Evolutionary conservation across 2,113 vertebrate genomes (phyloP), one percentile per base, ranked within the genome.

Genomic region (Pseudorhombus dupliciocellatus): DNA sequence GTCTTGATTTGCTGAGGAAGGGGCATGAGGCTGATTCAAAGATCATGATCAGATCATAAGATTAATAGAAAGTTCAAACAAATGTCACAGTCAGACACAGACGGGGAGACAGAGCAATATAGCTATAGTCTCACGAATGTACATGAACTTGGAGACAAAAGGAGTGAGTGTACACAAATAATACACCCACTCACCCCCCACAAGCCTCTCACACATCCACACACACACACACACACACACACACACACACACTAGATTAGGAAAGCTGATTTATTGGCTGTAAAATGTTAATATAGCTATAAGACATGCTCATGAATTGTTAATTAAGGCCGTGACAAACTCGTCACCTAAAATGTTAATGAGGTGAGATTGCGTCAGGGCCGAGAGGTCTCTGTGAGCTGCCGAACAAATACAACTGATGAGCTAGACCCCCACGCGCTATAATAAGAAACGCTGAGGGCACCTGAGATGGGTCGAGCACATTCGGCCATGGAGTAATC

Each of bases 301-400:
- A 89, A 93, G 86, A 86, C 77, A 2, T 22, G 63, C 86, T 92
- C 90, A 91, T 92, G 91, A 91, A 93, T 93, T 89, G 89, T 92
- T 93, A 88, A 94, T 92, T 88, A 87, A 83, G 85, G 84, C 75
- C 46, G 63, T 80, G 88, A 84, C 87, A 83, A 66, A 76, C 86
- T 87, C 77, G 84, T 90, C 92, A 91, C 90, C 92, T 91, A 80
- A 93, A 93, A 93, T 93, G 93, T 93, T 93, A 93, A 94, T 92
- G 91, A 93, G 92, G 87, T 90, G 87, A 92, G 87, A 91, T 88
- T 78, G 76, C 26, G 67, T 81, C 51, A 53, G 82, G 75, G 69
- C 69, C 58, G 72, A 79, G 85, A 84, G 83, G 86, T 88, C 84
- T 79, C 73, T 81, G 68, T 75, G 86, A 87, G 84, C 83, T 31